Evolutionary conservation across 2,888 invertebrate species (phyloP).

Genomic region (Candidula unifasciata): DNA sequence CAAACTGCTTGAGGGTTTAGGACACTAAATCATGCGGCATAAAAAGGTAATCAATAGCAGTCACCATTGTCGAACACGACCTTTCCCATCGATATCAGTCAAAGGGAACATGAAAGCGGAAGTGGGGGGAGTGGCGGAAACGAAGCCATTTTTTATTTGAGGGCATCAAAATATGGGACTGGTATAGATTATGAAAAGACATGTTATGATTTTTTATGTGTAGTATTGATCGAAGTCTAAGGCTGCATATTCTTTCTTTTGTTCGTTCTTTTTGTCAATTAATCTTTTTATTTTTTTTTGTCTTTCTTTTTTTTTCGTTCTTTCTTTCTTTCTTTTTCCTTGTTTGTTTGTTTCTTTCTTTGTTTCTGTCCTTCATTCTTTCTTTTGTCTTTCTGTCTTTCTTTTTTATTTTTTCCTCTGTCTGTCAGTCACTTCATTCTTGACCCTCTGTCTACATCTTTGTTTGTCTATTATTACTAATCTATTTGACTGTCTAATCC

Average conservation of each 20-base stretch:
- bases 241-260: neutral
- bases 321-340: neutral
- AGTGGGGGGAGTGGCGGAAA: too few species aligned
- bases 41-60: too few species aligned
- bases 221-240: too few species aligned
- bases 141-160: too few species aligned
- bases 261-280: constrained; percentile 5
- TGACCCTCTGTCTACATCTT: neutral
- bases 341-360: neutral
- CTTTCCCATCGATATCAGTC: too few species aligned
- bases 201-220: too few species aligned
- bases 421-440: neutral
- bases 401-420: neutral
- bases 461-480: neutral
- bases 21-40: too few species aligned
- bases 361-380: neutral
- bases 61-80: too few species aligned
- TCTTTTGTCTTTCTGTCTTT: neutral
- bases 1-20: too few species aligned
- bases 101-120: too few species aligned
- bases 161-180: too few species aligned
- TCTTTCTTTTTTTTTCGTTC: constrained; percentile 6
- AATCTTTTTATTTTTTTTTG: neutral
- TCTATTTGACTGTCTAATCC: neutral
- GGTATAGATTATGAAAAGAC: too few species aligned